These are phyloP conservation scores for Eucidaris tribuloides DNA, from an alignment of 35 echinoderm and acorn worm genomes.

Conservation along the genomic window DNA sequence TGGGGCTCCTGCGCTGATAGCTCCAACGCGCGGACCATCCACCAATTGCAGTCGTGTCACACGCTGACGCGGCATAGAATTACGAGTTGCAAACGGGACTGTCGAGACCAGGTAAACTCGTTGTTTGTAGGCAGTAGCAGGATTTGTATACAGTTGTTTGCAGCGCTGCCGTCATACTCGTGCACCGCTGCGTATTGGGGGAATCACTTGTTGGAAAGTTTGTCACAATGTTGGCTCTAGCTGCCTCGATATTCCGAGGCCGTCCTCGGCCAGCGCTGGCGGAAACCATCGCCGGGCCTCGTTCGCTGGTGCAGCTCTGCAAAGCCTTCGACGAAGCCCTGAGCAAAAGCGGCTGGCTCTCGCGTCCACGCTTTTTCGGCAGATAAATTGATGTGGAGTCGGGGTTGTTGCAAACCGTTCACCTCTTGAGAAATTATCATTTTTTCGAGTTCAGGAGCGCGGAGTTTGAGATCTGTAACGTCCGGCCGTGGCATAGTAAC, in stretches of 20 bases:
- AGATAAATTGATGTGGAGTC: slow-evolving; percentile 94
- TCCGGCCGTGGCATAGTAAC: slow-evolving; percentile 91
- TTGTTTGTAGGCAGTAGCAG: slow-evolving; percentile 83
- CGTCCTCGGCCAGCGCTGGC: background rate
- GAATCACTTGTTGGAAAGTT: slow-evolving; percentile 34
- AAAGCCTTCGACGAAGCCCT: slow-evolving; percentile 95
- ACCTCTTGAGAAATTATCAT: slow-evolving; percentile 93
- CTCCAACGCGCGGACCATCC: slow-evolving; percentile 41
- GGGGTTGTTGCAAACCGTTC: slow-evolving; percentile 95
- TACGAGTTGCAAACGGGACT: slow-evolving; percentile 53
- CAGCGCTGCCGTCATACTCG: slow-evolving; percentile 25
- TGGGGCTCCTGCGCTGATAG: slow-evolving; percentile 92
- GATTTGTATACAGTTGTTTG: slow-evolving; percentile 61
- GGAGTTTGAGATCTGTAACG: slow-evolving; percentile 93
- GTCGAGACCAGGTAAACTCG: slow-evolving; percentile 73
- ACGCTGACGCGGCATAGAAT: slow-evolving; percentile 50
- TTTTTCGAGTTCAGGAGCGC: slow-evolving; percentile 97
- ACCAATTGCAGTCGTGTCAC: slow-evolving; percentile 39
- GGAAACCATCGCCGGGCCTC: background rate
- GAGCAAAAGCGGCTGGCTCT: slow-evolving; percentile 91
- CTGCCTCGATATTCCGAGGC: background rate
- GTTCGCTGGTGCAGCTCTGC: slow-evolving; percentile 73
- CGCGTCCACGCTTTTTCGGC: slow-evolving; percentile 96
- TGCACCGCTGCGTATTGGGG: slow-evolving; percentile 18
- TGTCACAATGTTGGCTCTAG: background rate